Evolutionary conservation across 2,888 invertebrate species (phyloP), one percentile per base, ranked within the genome.

Genomic region (Augochlorella aurata): DNA sequence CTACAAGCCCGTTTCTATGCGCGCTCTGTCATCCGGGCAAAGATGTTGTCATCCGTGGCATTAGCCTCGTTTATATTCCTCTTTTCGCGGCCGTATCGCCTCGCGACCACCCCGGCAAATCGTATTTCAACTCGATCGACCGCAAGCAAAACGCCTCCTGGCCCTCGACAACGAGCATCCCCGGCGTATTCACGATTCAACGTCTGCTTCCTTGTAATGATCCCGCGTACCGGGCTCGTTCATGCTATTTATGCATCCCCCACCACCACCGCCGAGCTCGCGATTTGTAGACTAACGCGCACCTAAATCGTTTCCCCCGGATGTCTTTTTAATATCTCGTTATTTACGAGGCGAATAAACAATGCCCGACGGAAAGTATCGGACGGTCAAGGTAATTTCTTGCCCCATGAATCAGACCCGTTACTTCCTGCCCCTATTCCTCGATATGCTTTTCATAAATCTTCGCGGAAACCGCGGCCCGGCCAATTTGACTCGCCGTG

Each of bases 21-120:
- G 77, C 77, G 85, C 77, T 85, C 84, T 84, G 83, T 83, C 87
- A 88, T 86, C 84, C 85, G 86, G 87, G 85, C 83, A 84, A 87
- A 90, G 90, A 91, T 91, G 90, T 90, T 90, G 90, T 91, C 91
- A 88, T 90, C 89, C 87, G 83, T 89, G 83, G 86, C 89, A 88
- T 90, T 90, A 90, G 87, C 88, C 90, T 88, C 87, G 83, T 87
- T 89, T 84, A 84, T 82, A 73, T 80, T 76, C 74, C 74, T 77
- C 79, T 76, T 73, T 84, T 77, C 74, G 72, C 77, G 76, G 49
- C 78, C 74, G 79, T 58, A 77, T 76, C 82, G 82, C 61, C 69
- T 54, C 65, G 50, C 65, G 84, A 83, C 87, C 87, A 87, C 87
- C 87, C 79, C 52, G 72, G 69, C 61, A 74, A 86, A 85, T 79